Conservation (phyloP, 2,888 invertebrate genomes). For the Noctua pronuba region DNA sequence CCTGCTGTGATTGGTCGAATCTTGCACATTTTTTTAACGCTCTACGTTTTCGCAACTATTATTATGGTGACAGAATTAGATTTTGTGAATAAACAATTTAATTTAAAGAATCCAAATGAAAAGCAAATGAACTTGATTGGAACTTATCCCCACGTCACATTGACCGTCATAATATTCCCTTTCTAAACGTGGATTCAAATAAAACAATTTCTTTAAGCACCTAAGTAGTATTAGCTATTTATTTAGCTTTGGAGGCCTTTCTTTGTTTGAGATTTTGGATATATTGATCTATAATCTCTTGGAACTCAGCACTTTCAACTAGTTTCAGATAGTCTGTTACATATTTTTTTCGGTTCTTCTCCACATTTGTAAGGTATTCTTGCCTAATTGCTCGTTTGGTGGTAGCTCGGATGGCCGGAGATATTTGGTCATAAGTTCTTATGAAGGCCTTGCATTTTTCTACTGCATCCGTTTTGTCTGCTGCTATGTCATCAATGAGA, state of each 20-base stretch:
- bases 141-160: not conserved
- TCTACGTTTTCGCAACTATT: not conserved
- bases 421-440: conserved; percentile 90
- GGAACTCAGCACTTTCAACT: conserved; percentile 91
- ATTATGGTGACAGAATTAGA: not conserved
- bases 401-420: conserved; percentile 86
- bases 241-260: conserved; percentile 75
- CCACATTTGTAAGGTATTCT: conserved; percentile 84
- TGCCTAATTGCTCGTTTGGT: conserved; percentile 88
- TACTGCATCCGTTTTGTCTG: conserved; percentile 91
- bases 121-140: not conserved
- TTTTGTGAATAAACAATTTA: not conserved
- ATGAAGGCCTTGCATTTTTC: conserved; percentile 92
- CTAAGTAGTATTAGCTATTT: not conserved
- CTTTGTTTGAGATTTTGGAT: conserved; percentile 91
- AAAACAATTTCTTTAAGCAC: not conserved
- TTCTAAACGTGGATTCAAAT: not conserved
- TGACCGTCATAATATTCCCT: not conserved
- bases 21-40: not conserved
- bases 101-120: not conserved
- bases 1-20: not conserved
- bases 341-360: conserved; percentile 90
- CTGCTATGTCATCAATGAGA: conserved; percentile 93
- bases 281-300: conserved; percentile 92
- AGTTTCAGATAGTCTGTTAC: conserved; percentile 90